A percentile compares a stretch with the other conserved stretches of the same genome.
phyloP scores from a whole-genome alignment of 2,113 vertebrate species.

The Anthoscopus minutus region DNA sequence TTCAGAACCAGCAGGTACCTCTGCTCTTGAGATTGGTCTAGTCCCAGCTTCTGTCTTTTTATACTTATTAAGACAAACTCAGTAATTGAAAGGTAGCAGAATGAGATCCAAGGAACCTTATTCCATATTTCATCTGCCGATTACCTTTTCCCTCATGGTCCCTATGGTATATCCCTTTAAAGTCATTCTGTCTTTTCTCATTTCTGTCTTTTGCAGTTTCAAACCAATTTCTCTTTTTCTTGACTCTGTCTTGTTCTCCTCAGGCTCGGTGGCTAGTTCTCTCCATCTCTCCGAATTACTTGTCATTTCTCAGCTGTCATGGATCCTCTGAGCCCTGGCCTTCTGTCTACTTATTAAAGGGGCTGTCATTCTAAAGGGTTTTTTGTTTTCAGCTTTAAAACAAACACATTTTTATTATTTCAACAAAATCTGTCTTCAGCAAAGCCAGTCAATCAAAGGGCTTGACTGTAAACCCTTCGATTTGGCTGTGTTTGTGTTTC shows the following conservation, averaged over 20 bases:
- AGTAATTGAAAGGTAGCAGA: not conserved
- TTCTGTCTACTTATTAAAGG: slow-evolving; percentile 45
- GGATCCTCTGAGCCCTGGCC: not conserved
- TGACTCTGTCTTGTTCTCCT: slow-evolving; percentile 24
- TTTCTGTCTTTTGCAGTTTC: not conserved
- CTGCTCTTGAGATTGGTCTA: not conserved
- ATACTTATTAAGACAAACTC: not conserved
- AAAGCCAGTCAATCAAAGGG: slow-evolving; percentile 5
- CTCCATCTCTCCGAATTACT: slow-evolving; percentile 23
- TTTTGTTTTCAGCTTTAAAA: slow-evolving; percentile 12
- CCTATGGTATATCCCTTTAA: not conserved
- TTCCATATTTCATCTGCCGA: slow-evolving; percentile 17
- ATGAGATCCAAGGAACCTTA: not conserved
- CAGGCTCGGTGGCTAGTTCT: not conserved
- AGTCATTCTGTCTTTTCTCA: not conserved
- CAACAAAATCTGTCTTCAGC: slow-evolving; percentile 1
- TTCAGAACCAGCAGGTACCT: not conserved
- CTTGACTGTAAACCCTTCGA: not conserved
- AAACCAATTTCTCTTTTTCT: slow-evolving; percentile 23
- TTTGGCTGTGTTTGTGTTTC: not conserved
- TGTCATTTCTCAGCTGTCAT: slow-evolving; percentile 41
- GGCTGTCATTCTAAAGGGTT: not conserved
- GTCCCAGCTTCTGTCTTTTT: not conserved
- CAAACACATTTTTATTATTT: slow-evolving; percentile 32
- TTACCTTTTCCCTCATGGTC: not conserved